phyloP scores from a whole-genome alignment of 2,888 invertebrate species.

The Drosophila quinaria region DNA sequence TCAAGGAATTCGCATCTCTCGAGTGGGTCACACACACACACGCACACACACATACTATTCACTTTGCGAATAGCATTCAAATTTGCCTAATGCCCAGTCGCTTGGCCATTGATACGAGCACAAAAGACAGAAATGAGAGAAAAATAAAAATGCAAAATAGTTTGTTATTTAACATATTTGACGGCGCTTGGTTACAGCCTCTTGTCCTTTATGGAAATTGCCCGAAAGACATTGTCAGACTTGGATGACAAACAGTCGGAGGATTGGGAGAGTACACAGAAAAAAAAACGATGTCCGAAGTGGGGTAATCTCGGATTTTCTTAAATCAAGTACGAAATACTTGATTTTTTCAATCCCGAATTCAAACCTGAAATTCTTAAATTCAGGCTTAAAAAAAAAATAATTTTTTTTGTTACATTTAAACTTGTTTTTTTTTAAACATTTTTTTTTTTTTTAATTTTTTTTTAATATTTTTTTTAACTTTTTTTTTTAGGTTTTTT shows the following conservation, averaged over 20 bases:
- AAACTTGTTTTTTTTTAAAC: too few relatives aligned
- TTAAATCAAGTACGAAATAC: too few relatives aligned
- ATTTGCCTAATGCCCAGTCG: slow-evolving; percentile 68
- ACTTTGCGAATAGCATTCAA: slow-evolving; percentile 34
- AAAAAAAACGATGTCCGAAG: too few relatives aligned
- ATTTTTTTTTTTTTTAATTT: too few relatives aligned
- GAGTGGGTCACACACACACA: slow-evolving; percentile 44
- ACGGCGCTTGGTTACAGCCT: slow-evolving; percentile 31
- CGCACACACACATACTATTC: neutral
- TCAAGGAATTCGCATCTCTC: slow-evolving; percentile 66
- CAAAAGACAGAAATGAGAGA: slow-evolving; percentile 33
- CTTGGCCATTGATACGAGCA: slow-evolving; percentile 60
- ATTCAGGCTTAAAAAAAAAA: too few relatives aligned
- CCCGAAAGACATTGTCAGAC: slow-evolving; percentile 54
- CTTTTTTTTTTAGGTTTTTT: too few relatives aligned
- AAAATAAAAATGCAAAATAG: slow-evolving; percentile 80
- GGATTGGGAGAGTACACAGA: too few relatives aligned
- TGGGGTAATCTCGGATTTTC: too few relatives aligned
- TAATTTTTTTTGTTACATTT: too few relatives aligned
- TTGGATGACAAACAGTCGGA: slow-evolving; percentile 64
- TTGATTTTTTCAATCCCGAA: too few relatives aligned
- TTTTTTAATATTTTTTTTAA: too few relatives aligned
- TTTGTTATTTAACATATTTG: slow-evolving; percentile 81
- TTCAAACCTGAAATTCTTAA: too few relatives aligned
- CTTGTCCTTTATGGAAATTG: slow-evolving; percentile 62